Evolutionary conservation across 2,888 invertebrate genomes (phyloP), one percentile per base, ranked within the genome.

Genomic region (Caenorhabditis angaria): DNA sequence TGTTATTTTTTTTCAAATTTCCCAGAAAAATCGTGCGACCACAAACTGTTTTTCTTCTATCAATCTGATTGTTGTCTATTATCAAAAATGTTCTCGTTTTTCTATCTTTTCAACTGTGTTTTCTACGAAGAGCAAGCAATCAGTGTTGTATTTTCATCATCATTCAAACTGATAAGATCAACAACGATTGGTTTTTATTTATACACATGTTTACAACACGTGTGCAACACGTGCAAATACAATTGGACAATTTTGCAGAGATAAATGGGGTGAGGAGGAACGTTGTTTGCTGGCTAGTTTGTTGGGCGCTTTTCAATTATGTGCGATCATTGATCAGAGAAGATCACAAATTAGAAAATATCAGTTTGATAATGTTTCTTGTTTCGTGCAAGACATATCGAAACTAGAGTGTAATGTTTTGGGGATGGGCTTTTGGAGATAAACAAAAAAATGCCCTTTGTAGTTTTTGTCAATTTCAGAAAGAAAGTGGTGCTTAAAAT

Each of bases 211-310:
- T 41, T 5, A 41, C 41, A 41, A 41, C 41, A 41, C 41, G 41
- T 41, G 41, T 41, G 14, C 41, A 41, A 41, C 41, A 41, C 41
- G 41, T 41, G 41, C n/a, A n/a, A n/a, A n/a, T n/a, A n/a, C n/a
- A n/a, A n/a, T 41, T 41, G 18, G 41, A 18, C 2, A 18, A 18
- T 14, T 41, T 41, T 41, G 41, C 41, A 41, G 18, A 41, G 41
- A 41, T 41, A 41, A 41, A 41, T 41, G 41, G 41, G 41, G 41
- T 41, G 41, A 41, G 41, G 18, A 41, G 18, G 14, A 14, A 41
- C 10, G 41, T 12, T 41, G 41, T 18, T 18, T 18, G 41, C 41
- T n/a, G n/a, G n/a, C n/a, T 41, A 18, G 41, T 41, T 14, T 12
- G 18, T 41, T 41, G 2, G 41, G 41, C 41, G 18, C 41, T 41